phyloP scores from a whole-genome alignment of 2,113 vertebrate genomes.

The Scopus umbretta region DNA sequence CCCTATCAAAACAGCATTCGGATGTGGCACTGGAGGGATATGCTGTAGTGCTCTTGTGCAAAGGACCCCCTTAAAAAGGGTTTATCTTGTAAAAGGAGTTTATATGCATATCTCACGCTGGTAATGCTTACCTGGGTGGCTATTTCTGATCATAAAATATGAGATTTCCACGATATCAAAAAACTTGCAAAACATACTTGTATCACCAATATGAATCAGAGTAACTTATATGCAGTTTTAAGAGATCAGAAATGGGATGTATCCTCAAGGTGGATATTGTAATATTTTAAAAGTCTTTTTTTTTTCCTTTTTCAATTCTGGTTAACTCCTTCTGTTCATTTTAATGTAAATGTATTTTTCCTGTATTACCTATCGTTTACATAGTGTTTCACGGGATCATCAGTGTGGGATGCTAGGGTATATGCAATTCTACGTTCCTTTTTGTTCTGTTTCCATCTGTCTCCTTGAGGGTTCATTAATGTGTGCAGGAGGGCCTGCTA shows the following conservation, averaged over 20 bases:
- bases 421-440: not conserved
- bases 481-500: not conserved
- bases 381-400: not conserved
- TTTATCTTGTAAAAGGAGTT: not conserved
- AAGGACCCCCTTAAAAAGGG: not conserved
- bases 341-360: not conserved
- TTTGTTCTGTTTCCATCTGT: not conserved
- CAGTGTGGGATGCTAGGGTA: not conserved
- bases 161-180: not conserved
- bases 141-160: not conserved
- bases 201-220: not conserved
- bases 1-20: not conserved
- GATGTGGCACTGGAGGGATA: rapidly evolving
- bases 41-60: not conserved
- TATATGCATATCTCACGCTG: not conserved
- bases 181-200: not conserved
- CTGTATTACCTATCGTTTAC: not conserved
- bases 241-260: not conserved
- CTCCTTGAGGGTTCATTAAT: not conserved
- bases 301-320: not conserved
- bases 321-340: not conserved
- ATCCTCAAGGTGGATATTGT: not conserved
- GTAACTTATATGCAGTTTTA: not conserved
- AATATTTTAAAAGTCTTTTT: not conserved
- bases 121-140: not conserved